These are phyloP conservation scores for Hemicrepidius hirtus DNA, from an alignment of 2,888 invertebrate genomes.

Conservation along the genomic window DNA sequence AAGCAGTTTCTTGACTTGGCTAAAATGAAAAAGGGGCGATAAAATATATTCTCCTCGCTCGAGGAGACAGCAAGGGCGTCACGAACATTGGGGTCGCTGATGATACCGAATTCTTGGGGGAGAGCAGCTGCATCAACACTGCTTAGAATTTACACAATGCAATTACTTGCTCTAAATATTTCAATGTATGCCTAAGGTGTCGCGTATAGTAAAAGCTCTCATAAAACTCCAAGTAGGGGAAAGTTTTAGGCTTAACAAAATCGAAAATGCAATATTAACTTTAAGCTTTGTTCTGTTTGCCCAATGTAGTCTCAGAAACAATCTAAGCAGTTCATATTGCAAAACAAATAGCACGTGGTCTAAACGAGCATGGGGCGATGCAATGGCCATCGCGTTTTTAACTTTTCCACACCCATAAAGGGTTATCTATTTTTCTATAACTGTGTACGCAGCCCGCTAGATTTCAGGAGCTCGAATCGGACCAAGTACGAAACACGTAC, in stretches of 20 bases:
- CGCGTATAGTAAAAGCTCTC: not conserved
- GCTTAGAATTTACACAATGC: slow-evolving; percentile 65
- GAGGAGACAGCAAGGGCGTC: slow-evolving; percentile 54
- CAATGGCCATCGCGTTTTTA: too few relatives aligned
- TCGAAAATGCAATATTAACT: too few relatives aligned
- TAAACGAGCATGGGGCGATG: too few relatives aligned
- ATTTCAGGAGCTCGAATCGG: too few relatives aligned
- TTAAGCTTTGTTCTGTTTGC: too few relatives aligned
- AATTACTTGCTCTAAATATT: slow-evolving; percentile 60
- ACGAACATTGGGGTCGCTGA: slow-evolving; percentile 59
- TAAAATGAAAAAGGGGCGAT: slow-evolving; percentile 63
- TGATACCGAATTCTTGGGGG: slow-evolving; percentile 60
- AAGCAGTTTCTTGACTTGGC: slow-evolving; percentile 57
- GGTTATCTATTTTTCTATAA: too few relatives aligned
- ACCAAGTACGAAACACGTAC: too few relatives aligned
- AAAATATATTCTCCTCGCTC: slow-evolving; percentile 60
- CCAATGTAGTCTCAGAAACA: too few relatives aligned
- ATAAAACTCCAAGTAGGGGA: not conserved
- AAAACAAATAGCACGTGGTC: too few relatives aligned
- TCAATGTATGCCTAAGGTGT: slow-evolving; percentile 41
- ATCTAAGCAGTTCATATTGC: too few relatives aligned
- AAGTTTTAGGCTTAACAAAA: not conserved
- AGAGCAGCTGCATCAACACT: slow-evolving; percentile 55
- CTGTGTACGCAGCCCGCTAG: too few relatives aligned
- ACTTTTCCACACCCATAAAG: too few relatives aligned